Percentiles rank a stretch among this genome's conserved stretches.
These are phyloP conservation scores for Mohoua ochrocephala DNA, from an alignment of 2,113 vertebrate genomes.

Conservation along the genomic window DNA sequence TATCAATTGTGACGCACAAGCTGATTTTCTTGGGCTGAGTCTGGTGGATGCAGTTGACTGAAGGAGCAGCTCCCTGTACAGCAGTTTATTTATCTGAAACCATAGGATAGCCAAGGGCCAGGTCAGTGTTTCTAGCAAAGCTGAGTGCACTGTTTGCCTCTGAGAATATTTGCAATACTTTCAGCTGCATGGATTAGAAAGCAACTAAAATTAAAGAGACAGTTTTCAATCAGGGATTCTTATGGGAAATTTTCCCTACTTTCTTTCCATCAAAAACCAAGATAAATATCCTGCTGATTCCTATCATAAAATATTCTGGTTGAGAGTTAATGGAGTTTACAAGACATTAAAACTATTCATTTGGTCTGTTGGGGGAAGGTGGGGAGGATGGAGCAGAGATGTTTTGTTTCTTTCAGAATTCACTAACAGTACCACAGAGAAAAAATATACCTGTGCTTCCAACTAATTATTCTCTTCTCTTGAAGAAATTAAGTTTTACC, in stretches of 20 bases:
- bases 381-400: neutral
- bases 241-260: neutral
- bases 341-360: neutral
- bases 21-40: neutral
- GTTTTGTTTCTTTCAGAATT: neutral
- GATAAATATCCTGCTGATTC: neutral
- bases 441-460: neutral
- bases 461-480: neutral
- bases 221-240: neutral
- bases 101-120: neutral
- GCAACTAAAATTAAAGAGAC: neutral
- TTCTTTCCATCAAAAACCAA: neutral
- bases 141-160: neutral
- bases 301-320: neutral
- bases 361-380: neutral
- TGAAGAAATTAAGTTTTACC: neutral
- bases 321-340: neutral
- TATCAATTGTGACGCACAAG: neutral
- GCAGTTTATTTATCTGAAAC: neutral
- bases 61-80: neutral
- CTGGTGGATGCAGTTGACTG: neutral
- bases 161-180: neutral
- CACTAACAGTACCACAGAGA: neutral
- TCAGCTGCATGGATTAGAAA: neutral
- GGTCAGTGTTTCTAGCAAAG: neutral